A percentile compares a stretch with the other conserved stretches of the same genome.
Evolutionary conservation across 2,113 vertebrate species (phyloP).

Genomic region (Edolisoma coerulescens): DNA sequence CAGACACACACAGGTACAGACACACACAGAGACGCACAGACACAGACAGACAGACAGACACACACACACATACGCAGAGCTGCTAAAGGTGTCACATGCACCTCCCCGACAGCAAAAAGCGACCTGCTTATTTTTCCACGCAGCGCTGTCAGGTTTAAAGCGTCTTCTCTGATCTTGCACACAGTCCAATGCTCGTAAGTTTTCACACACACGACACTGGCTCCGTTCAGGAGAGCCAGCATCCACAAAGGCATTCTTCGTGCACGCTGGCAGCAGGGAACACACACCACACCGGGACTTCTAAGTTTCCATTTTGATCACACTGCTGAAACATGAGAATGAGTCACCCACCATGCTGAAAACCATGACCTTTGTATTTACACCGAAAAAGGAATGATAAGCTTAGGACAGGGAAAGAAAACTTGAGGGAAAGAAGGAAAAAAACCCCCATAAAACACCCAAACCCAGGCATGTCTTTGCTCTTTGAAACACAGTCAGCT

Average conservation of each 20-base stretch:
- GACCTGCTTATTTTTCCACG: neutral
- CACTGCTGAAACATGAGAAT: slow-evolving; percentile 9
- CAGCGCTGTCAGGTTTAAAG: neutral
- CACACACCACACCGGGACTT: neutral
- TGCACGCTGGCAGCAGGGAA: fast-evolving
- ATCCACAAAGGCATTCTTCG: too few relatives aligned
- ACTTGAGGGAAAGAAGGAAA: neutral
- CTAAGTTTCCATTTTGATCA: slow-evolving; percentile 17
- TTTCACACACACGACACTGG: fast-evolving
- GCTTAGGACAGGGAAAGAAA: neutral
- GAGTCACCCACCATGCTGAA: neutral
- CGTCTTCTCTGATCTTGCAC: fast-evolving
- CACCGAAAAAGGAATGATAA: slow-evolving; percentile 9
- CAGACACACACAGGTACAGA: too few relatives aligned
- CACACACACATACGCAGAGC: neutral
- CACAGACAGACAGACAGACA: too few relatives aligned
- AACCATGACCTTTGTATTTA: slow-evolving; percentile 24
- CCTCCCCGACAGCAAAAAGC: neutral
- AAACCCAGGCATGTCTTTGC: neutral
- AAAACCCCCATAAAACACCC: neutral
- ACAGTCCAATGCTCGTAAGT: neutral
- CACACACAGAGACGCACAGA: too few relatives aligned
- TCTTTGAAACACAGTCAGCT: neutral
- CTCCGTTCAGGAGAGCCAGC: neutral
- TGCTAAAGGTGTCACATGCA: too few relatives aligned